Conservation (phyloP, 2,113 vertebrate species). For the Mesembrinibis cayennensis region DNA sequence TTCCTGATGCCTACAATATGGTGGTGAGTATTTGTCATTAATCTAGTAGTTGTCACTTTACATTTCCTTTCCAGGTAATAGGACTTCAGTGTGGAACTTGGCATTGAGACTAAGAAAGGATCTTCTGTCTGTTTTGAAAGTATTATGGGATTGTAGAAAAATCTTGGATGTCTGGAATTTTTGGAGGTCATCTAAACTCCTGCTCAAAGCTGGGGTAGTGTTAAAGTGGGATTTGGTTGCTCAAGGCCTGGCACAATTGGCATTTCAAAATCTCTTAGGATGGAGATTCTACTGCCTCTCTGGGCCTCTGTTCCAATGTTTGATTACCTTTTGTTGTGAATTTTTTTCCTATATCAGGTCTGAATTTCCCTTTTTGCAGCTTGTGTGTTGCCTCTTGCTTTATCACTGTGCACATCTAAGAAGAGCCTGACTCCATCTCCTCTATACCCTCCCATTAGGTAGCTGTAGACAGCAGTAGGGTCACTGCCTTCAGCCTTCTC, state of each 20-base stretch:
- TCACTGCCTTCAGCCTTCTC: not conserved
- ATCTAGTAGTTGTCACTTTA: not conserved
- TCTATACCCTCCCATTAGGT: not conserved
- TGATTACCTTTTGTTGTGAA: not conserved
- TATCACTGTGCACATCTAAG: not conserved
- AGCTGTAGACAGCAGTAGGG: not conserved
- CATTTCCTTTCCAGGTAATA: not conserved
- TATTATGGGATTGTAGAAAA: not conserved
- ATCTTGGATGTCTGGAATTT: not conserved
- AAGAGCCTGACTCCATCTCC: not conserved
- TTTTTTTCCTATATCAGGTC: not conserved
- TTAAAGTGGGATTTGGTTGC: not conserved
- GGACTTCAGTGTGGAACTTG: not conserved
- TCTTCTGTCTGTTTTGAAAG: not conserved
- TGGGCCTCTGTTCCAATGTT: not conserved
- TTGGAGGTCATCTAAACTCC: not conserved
- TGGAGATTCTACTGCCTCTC: not conserved
- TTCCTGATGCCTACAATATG: conserved; percentile 99
- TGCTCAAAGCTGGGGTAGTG: not conserved
- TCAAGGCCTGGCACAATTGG: not conserved
- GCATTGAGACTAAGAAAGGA: not conserved
- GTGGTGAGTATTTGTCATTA: conserved; percentile 85
- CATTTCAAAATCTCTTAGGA: not conserved
- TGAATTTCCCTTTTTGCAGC: not conserved
- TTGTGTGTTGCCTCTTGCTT: not conserved